Base-by-base conservation (phyloP, 2,797 vertebrate genomes). In the Periparus ater region DNA sequence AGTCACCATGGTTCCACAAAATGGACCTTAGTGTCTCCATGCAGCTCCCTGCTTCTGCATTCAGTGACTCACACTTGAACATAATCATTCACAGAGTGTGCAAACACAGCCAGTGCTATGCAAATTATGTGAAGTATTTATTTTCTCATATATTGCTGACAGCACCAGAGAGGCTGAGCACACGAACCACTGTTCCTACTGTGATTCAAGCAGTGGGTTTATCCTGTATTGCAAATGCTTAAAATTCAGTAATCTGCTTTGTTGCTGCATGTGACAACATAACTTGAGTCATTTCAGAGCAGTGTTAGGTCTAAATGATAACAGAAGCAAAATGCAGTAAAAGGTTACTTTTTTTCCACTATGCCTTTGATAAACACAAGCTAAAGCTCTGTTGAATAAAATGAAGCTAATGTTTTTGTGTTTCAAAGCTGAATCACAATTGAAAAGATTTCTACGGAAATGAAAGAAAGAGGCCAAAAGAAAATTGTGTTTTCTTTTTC, bases 401-500 rank as follows among this genome's bases (percentile, higher is more conserved):
- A 94, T 36, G 60, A 70, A 91, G 87, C 38, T 92, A 80, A 85
- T 84, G 38, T 84, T 95, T 95, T 91, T 93, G 73, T 88, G 80
- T 95, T 95, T 94, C 94, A 96, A 94, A 96, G 91, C 2, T 8
- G 79, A 95, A 86, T 70, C 70, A 85, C 85, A 96, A 94, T 53
- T 94, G 91, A 93, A 91, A 91, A 88, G 57, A 55, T 94, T 93
- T 95, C 85, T 95, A 94, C 30, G 71, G 92, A 96, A 95, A 96
- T 96, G 84, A 95, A 96, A 73, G 65, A 94, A 92, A 85, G 89
- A 77, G 18, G 57, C 90, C 89, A 93, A 72, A 88, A 95, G 89
- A 95, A 95, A 92, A 94, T 61, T 79, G 79, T 93, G 68, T 91
- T 93, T 97, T 96, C 91, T 95, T 93, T 95, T 95, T 95, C 51